phyloP scores from a whole-genome alignment of 2,888 invertebrate genomes.

The Bombyx huttoni region DNA sequence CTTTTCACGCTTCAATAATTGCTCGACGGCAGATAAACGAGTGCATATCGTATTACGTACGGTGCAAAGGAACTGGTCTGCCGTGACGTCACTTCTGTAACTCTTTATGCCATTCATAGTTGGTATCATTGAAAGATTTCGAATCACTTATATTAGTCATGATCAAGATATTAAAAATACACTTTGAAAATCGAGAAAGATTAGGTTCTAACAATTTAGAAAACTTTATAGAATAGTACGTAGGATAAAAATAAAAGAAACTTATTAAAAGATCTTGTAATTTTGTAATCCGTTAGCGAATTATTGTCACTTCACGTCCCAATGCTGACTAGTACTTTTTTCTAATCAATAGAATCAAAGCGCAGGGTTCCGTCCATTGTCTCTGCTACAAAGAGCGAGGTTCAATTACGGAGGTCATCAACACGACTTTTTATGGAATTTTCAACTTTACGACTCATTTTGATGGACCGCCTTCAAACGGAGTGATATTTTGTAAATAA shows the following conservation, averaged over 20 bases:
- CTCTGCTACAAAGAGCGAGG: conserved; percentile 62
- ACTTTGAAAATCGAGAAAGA: too few relatives aligned
- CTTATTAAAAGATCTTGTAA: not conserved
- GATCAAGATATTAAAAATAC: too few relatives aligned
- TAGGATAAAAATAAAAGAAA: too few relatives aligned
- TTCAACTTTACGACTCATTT: conserved; percentile 67
- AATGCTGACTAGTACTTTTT: conserved; percentile 9
- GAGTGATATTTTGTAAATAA: conserved; percentile 73
- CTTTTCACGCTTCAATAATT: conserved; percentile 74
- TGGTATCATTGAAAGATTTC: too few relatives aligned
- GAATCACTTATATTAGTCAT: too few relatives aligned
- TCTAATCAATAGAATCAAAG: conserved; percentile 47
- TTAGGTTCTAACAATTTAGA: too few relatives aligned
- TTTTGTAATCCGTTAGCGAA: not conserved
- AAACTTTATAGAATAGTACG: too few relatives aligned
- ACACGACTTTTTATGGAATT: conserved; percentile 72
- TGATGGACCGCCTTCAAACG: conserved; percentile 73
- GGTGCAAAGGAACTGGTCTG: conserved; percentile 34
- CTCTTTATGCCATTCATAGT: conserved; percentile 25
- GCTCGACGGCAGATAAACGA: conserved; percentile 71
- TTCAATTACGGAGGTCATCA: conserved; percentile 69
- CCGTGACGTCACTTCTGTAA: conserved; percentile 37
- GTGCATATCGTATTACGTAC: conserved; percentile 52
- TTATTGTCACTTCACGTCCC: conserved; percentile 5
- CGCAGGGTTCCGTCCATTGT: conserved; percentile 56